Percentiles rank a stretch among this genome's conserved stretches.
Conservation (phyloP, 2,113 vertebrate species). For the Phrynosoma platyrhinos region DNA sequence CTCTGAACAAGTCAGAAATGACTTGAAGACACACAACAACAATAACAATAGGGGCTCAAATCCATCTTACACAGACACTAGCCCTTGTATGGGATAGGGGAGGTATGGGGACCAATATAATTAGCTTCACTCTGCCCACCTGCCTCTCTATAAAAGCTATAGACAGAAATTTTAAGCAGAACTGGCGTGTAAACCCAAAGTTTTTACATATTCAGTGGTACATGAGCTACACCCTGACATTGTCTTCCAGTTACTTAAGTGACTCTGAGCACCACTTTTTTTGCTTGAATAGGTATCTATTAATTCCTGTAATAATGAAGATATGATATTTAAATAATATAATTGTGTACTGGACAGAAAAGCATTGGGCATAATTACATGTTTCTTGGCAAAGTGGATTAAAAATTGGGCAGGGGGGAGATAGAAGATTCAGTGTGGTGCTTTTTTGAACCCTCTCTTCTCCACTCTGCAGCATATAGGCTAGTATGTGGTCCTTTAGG, state of each 20-base stretch:
- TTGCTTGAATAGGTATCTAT: neutral
- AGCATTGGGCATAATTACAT: neutral
- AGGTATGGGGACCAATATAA: neutral
- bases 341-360: neutral
- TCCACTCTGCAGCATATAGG: too few species aligned
- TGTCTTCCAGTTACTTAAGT: conserved; percentile 6
- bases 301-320: neutral
- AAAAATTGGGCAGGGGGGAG: neutral
- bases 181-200: neutral
- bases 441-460: neutral
- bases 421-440: neutral
- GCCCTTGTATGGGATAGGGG: neutral
- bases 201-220: neutral
- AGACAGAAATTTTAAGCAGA: neutral
- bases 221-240: neutral
- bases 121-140: neutral
- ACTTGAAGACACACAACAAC: too few species aligned
- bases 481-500: neutral
- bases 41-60: too few species aligned
- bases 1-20: too few species aligned
- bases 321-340: conserved; percentile 11
- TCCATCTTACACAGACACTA: neutral
- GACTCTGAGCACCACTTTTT: neutral
- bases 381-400: neutral
- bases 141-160: too few species aligned